Base-by-base conservation (phyloP, 2,888 invertebrate genomes). In the Dinocampus coccinellae region DNA sequence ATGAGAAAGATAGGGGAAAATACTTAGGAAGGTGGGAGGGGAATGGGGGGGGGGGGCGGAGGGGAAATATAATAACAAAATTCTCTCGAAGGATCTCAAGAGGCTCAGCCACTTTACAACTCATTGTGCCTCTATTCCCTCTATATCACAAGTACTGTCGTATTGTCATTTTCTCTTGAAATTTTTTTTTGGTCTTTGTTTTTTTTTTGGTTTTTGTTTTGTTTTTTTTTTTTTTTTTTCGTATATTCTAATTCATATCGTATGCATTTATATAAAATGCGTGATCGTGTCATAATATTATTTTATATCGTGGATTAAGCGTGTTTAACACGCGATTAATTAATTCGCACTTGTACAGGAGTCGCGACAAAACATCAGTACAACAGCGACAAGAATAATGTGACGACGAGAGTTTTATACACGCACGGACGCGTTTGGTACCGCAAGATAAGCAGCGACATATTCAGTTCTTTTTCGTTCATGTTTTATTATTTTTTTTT, bases 391-490 rank as follows among this genome's bases (percentile, higher is more conserved):
- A 47, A 16, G 7, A 39, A 9, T 16, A 47, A 47, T 16, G 47
- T 20, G 4, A 7, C 9, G 47, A 47, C 47, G 16, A 2, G 1
- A 20, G 47, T n/a, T 47, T 47, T 47, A 47, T n/a, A 47, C 39
- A 47, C 7, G 20, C 20, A 47, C 47, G 4, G 47, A 53, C 29
- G 36, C 42, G 34, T 53, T 55, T 64, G 62, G 62, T 47, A 47
- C 61, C 33, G 53, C 55, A 58, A 81, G 81, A 83, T 84, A 82
- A 82, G 82, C 79, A n/a, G 39, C 81, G 34, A 64, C 53, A 83
- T 55, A 55, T 83, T 84, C 81, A 4, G 29, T 29, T 72, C 69
- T 67, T 73, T 67, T 57, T 65, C 53, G n/a, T 24, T 2, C 52
- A 33, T 39, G 29, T 29, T 29, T 33, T 16, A 16, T 47, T 47